Percentiles rank a stretch among this genome's conserved stretches.
phyloP scores from a whole-genome alignment of 37 sponge, comb jelly and placozoan species.

The Dysidea cf. avara region DNA sequence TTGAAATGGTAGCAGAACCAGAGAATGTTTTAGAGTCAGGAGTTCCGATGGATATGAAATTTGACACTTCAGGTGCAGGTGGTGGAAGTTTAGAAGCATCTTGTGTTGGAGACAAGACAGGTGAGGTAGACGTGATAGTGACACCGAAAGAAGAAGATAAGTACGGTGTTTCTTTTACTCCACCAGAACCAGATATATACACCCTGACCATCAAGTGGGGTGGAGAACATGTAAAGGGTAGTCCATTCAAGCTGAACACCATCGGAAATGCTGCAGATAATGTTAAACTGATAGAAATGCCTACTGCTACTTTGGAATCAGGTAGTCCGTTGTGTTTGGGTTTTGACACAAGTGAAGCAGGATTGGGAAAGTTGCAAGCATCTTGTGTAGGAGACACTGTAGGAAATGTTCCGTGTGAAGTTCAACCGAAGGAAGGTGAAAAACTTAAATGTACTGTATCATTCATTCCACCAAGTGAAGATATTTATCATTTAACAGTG shows the following conservation, averaged over 20 bases:
- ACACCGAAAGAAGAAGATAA: not conserved
- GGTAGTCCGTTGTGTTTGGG: conserved; percentile 34
- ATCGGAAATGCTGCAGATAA: conserved; percentile 45
- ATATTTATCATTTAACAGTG: conserved; percentile 47
- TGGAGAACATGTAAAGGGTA: conserved; percentile 31
- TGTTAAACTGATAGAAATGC: conserved; percentile 48
- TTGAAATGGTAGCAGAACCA: conserved; percentile 47
- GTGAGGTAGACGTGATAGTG: conserved; percentile 47
- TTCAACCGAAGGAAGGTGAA: conserved; percentile 28
- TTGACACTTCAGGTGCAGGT: conserved; percentile 54
- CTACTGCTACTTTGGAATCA: conserved; percentile 10
- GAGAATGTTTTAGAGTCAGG: conserved; percentile 8
- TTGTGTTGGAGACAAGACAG: conserved; percentile 33
- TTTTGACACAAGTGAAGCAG: conserved; percentile 59
- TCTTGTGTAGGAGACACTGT: conserved; percentile 26
- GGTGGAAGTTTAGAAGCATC: conserved; percentile 35
- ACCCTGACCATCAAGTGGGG: conserved; percentile 65
- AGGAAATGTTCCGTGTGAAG: conserved; percentile 29
- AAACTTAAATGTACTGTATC: conserved; percentile 28
- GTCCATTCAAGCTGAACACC: conserved; percentile 49
- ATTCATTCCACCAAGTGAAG: conserved; percentile 24
- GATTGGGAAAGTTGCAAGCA: conserved; percentile 49
- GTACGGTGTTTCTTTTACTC: conserved; percentile 40
- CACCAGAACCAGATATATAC: conserved; percentile 52
- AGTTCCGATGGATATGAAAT: conserved; percentile 2